Base-by-base conservation (phyloP, 2,888 invertebrate genomes). In the Brachypalpus laphriformis region DNA sequence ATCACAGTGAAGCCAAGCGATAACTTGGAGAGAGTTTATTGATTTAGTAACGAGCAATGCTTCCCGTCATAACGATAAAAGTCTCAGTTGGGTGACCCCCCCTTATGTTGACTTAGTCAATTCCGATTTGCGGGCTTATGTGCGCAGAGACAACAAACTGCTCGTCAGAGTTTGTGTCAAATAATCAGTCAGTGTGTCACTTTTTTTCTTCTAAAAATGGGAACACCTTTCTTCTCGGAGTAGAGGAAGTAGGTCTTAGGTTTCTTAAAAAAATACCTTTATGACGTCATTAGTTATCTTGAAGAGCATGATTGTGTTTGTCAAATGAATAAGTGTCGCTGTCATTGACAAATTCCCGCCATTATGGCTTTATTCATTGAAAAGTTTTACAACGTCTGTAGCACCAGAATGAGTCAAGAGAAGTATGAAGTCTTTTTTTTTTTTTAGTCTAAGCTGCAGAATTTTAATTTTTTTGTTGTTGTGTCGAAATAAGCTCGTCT, bases 1-100 rank as follows among this genome's bases (percentile, higher is more conserved):
- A 77, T 77, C 59, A 20, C 37, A 56, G 28, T 28, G 11, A n/a
- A 63, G 28, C 28, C 6, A 59, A 28, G 37, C 45, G 56, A 75
- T 75, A 76, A 59, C 22, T 18, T 11, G 31, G 31, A 40, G 28
- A 57, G 34, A 78, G 74, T 49, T 66, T 74, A 74, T 59, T 63
- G 70, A 45, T 59, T 40, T 47, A 25, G 5, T 25, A 49, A 57
- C 22, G 25, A 65, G 57, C n/a, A 65, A 49, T 9, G 20, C 11
- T 20, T 47, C 20, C 40, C 6, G 37, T 3, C 22, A n/a, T 6
- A 9, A 42, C 42, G 16, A 7, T 31, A 59, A 4, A 25, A 22
- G 9, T 18, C 54, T 37, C 49, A 28, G 14, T 31, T 31, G 40
- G 0, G 45, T 22, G 51, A 28, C 51, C n/a, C n/a, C n/a, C n/a